A percentile compares a stretch with the other conserved stretches of the same genome.
These are phyloP conservation scores for Neosilurus mollespiculum DNA, from an alignment of 2,797 vertebrate species.

Conservation along the genomic window DNA sequence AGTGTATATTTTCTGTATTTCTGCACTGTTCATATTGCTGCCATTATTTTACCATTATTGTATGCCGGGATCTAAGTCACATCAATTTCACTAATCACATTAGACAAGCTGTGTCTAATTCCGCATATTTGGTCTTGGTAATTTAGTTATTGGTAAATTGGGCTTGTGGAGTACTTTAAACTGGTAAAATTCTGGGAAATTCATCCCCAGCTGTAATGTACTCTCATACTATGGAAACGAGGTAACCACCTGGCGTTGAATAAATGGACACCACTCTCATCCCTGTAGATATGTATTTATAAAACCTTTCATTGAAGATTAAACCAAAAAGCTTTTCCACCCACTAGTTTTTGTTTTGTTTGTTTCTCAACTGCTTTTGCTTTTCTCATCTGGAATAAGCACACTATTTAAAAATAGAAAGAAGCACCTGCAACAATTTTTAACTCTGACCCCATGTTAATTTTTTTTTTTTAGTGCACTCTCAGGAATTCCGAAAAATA, in stretches of 20 bases:
- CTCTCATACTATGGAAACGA: neutral
- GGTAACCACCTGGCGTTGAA: neutral
- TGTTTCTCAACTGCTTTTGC: neutral
- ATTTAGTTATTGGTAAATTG: neutral
- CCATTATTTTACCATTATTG: neutral
- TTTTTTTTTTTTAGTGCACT: neutral
- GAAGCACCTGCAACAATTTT: neutral
- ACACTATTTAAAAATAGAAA: neutral
- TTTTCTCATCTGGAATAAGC: neutral
- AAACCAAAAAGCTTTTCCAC: neutral
- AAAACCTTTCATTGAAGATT: neutral
- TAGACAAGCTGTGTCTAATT: neutral
- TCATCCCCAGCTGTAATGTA: neutral
- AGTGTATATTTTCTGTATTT: neutral
- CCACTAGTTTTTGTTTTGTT: no score
- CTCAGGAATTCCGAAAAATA: neutral
- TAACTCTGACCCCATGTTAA: neutral
- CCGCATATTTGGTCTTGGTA: neutral
- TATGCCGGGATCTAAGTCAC: neutral
- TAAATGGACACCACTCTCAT: neutral
- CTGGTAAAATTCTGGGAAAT: neutral
- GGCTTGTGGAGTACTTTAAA: neutral
- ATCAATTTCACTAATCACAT: no score
- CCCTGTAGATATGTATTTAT: neutral
- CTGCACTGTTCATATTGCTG: neutral